Evolutionary conservation across 2,113 vertebrate species (phyloP), one percentile per base, ranked within the genome.

Genomic region (Tympanuchus pallidicinctus): DNA sequence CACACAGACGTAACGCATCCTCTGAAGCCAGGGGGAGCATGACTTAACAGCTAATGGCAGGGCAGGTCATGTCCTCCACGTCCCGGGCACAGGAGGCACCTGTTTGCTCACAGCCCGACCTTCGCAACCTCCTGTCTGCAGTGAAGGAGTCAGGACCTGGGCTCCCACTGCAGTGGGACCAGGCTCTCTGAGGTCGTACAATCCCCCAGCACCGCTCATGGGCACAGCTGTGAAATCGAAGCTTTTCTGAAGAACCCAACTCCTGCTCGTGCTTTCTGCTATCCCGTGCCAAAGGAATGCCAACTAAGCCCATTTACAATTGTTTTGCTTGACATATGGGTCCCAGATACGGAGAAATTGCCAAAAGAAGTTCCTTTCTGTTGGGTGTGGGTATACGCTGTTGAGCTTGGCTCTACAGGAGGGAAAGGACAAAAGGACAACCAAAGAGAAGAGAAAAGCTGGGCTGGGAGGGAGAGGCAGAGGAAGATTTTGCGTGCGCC

Each of bases 261-360:
- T 91, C 48, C 79, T 76, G 79, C 40, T 67, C 43, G 59, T 79
- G 91, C 57, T 84, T 89, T 47, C 77, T 42, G 59, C 81, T 4
- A 4, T 66, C 56, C 93, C 42, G 27, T 71, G 38, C 90, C 80
- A 43, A 91, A 93, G 72, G 6, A 36, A 43, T 72, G 90, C 52
- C 52, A 94, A 76, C 63, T 59, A 85, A 91, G 34, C 30, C 72
- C 43, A 65, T 47, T 89, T 89, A 15, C 82, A 88, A 96, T 90
- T 93, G 88, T 95, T 92, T 78, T 71, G 21, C 40, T 90, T 13
- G 2, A 72, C 93, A 92, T 93, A 64, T 91, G 94, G 69, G 88
- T 69, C 90, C 89, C 94, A 95, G 82, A 89, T 78, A 95, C 57
- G 21, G 69, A 93, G 76, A 75, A 94, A 67, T 2, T 69, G 85